Evolutionary conservation across 2,113 vertebrate species (phyloP), one percentile per base, ranked within the genome.

Genomic region (Syngnathus typhle): DNA sequence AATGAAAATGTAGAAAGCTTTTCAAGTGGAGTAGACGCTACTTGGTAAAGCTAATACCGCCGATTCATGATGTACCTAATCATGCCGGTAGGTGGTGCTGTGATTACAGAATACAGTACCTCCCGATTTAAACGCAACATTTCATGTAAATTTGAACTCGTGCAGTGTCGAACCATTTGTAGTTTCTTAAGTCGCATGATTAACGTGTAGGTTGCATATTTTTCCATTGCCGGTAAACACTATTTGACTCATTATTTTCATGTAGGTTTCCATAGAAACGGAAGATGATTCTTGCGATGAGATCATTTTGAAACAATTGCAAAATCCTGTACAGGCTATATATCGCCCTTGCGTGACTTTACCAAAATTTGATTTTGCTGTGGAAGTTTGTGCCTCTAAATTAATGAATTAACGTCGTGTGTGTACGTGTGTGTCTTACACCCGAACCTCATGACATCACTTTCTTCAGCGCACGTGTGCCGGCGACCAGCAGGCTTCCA

Each of bases 161-260:
- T 32, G 27, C 27, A 7, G 4, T 54, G 9, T 54, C 52, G 11
- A 21, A 54, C 10, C 21, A 23, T 54, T 54, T 23, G 21, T 32
- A 15, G 27, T 36, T 16, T 56, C 36, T 13, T 32, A 15, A 56
- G 27, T 16, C 3, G 12, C 54, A 56, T 56, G 6, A 32, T 16
- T 32, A 32, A 56, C 6, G 12, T 56, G 12, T 56, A 56, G 32
- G 32, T 10, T 15, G 12, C 12, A 27, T 15, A 58, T 3, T 76
- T 87, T 79, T 85, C 79, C 84, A 67, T 60, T 56, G 58, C 52
- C 63, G 43, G 6, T 55, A 60, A 63, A 39, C 68, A 72, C 54
- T 64, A 59, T 7, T 10, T 58, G 55, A 58, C 55, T 58, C 55
- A 58, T 15, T 16, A 16, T 58, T 58, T 58, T 15, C 55, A 2